Evolutionary conservation across 2,113 vertebrate species (phyloP).

Genomic region (Notechis scutatus): DNA sequence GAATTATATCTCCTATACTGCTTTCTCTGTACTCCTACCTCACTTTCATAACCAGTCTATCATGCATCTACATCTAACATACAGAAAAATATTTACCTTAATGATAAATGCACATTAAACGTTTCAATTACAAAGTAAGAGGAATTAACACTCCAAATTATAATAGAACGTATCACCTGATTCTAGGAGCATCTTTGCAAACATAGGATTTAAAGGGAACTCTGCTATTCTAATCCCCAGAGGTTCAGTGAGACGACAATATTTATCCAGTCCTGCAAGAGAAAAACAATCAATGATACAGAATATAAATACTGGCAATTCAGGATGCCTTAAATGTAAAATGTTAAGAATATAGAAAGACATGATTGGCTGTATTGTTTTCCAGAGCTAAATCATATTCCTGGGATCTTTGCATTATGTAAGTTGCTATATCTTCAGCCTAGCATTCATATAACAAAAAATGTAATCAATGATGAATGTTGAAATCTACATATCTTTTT

Average conservation of each 20-base stretch:
- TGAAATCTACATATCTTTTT: neutral
- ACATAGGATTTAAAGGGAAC: conserved; percentile 97
- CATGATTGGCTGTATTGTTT: neutral
- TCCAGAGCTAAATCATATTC: neutral
- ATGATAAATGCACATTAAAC: neutral
- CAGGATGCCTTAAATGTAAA: neutral
- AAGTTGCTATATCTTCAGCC: neutral
- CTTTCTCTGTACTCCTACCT: too few relatives aligned
- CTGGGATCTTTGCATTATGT: neutral
- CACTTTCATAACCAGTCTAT: neutral
- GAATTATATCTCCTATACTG: too few relatives aligned
- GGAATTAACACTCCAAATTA: neutral
- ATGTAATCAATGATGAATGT: neutral
- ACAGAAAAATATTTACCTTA: neutral
- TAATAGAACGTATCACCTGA: conserved; percentile 70
- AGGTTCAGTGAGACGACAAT: conserved; percentile 90
- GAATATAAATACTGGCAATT: neutral
- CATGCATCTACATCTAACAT: neutral
- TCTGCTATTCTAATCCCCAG: conserved; percentile 94
- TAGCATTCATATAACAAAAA: neutral
- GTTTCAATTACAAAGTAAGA: neutral
- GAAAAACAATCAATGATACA: neutral
- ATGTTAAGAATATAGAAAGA: neutral
- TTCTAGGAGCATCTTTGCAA: conserved; percentile 98
- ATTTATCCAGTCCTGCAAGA: conserved; percentile 88